Conservation (phyloP, 2,113 vertebrate species). For the Thunnus thynnus region DNA sequence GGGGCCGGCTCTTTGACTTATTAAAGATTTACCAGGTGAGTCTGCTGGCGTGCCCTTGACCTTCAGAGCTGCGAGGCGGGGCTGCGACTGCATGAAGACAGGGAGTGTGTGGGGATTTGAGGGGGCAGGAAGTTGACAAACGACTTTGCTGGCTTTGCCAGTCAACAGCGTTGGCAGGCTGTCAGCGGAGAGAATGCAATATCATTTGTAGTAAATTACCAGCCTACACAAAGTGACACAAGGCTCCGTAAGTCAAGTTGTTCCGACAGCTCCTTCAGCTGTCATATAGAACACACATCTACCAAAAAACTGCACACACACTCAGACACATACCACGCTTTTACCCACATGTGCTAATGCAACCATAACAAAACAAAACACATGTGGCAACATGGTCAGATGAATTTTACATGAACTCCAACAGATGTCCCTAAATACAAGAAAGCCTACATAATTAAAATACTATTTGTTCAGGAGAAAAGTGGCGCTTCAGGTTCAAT, state of each 20-base stretch:
- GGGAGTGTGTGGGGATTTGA: slow-evolving; percentile 33
- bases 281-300: slow-evolving; percentile 29
- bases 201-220: slow-evolving; percentile 74
- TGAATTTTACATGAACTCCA: not conserved
- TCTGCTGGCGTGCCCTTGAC: slow-evolving; percentile 58
- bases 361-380: slow-evolving; percentile 23
- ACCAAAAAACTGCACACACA: slow-evolving; percentile 18
- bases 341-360: slow-evolving; percentile 12
- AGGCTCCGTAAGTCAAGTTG: slow-evolving; percentile 57
- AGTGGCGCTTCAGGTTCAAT: not conserved
- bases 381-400: not conserved
- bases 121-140: slow-evolving; percentile 50
- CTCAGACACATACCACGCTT: slow-evolving; percentile 3
- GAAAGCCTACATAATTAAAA: not conserved
- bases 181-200: slow-evolving; percentile 64
- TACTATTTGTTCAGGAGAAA: not conserved
- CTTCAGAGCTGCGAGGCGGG: slow-evolving; percentile 45
- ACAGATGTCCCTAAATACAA: not conserved
- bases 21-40: slow-evolving; percentile 72
- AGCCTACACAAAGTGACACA: slow-evolving; percentile 66
- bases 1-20: slow-evolving; percentile 56
- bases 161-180: slow-evolving; percentile 59
- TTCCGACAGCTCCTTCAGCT: slow-evolving; percentile 67
- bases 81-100: slow-evolving; percentile 23
- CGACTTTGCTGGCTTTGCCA: slow-evolving; percentile 51